Evolutionary conservation across 2,888 invertebrate species (phyloP), one percentile per base, ranked within the genome.

Genomic region (Caenorhabditis imperialis): DNA sequence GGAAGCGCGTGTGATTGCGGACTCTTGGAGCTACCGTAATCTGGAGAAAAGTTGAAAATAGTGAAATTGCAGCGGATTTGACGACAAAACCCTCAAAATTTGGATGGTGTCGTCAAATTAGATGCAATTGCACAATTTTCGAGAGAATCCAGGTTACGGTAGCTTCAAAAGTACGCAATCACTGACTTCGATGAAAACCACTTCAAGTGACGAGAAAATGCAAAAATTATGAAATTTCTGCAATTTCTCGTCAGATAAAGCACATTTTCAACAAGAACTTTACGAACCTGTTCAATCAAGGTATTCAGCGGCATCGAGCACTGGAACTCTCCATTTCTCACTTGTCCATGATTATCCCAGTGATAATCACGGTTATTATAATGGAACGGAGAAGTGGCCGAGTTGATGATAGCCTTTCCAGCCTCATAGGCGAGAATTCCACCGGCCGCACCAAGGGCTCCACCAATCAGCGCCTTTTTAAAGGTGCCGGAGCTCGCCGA

Each of bases 401-500:
- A 82, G 48, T 69, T 58, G 60, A 85, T 82, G 48, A 85, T 85
- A 6, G 85, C 85, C 60, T 85, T 85, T 35, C 82, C 84, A 30
- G 75, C 75, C 51, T 81, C 78, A 55, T 77, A 81, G 30, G 74
- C 67, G 16, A 81, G 51, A 53, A 78, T 77, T 54, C 78, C 84
- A 65, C 85, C 86, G n/a, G 84, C 80, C 6, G 85, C 81, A 51
- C 85, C 85, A 55, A 85, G 54, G 22, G 85, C 86, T 48, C 84
- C 86, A 51, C 86, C 86, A 40, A 84, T 81, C n/a, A 86, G 74
- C 0, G 86, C 86, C 23, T 77, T 75, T 38, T 82, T 84, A 78
- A 85, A 86, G 16, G 77, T 72, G 37, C 74, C 62, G 50, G 62
- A 75, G 27, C 79, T 63, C 6, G 78, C 58, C 18, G 51, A 30